These are phyloP conservation scores for Diacarnus erythraeanus DNA, from an alignment of 37 sponge, comb jelly and placozoan species.

Conservation along the genomic window DNA sequence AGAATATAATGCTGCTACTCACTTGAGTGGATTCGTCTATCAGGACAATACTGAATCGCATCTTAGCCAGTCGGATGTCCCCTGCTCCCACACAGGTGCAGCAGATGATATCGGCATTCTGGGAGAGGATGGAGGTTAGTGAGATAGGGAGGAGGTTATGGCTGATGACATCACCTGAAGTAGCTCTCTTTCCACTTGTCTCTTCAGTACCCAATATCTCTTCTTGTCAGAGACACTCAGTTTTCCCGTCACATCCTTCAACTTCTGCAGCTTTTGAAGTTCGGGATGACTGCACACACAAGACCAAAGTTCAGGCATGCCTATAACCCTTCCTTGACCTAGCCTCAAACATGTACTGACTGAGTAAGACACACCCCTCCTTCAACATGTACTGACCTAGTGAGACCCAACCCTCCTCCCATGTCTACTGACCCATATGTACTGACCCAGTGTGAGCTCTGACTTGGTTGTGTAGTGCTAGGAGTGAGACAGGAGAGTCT, in stretches of 20 bases:
- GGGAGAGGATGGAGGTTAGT: neutral
- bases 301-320: too few species aligned
- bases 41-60: conserved; percentile 92
- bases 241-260: conserved; percentile 92
- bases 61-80: conserved; percentile 82
- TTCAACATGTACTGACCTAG: too few species aligned
- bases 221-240: conserved; percentile 91
- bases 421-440: too few species aligned
- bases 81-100: conserved; percentile 98
- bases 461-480: conserved; percentile 96
- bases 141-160: too few species aligned
- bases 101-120: conserved; percentile 97
- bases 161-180: conserved; percentile 76
- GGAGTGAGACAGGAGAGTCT: conserved; percentile 90
- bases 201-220: conserved; percentile 77
- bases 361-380: too few species aligned
- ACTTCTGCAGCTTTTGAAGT: conserved; percentile 87
- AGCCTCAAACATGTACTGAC: too few species aligned
- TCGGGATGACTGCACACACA: conserved; percentile 78
- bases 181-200: conserved; percentile 85
- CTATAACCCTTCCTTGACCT: too few species aligned
- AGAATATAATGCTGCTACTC: too few species aligned
- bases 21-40: too few species aligned
- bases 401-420: too few species aligned
- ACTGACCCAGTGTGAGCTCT: conserved; percentile 50